These are phyloP conservation scores for Fregata magnificens DNA, from an alignment of 2,113 vertebrate species.

Conservation along the genomic window DNA sequence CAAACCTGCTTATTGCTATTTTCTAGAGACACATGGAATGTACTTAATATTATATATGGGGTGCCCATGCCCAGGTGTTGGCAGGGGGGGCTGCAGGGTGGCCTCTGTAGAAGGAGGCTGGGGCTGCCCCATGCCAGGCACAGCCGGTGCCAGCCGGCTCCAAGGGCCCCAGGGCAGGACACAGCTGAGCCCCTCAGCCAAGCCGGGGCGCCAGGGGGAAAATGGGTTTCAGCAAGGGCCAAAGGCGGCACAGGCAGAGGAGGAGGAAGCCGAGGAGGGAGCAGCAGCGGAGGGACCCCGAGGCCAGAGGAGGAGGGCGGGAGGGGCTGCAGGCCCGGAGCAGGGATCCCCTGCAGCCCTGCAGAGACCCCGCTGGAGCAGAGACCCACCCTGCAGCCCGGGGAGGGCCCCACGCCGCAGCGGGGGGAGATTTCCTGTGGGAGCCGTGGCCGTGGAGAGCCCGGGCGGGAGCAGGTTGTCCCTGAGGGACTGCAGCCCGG, in stretches of 20 bases:
- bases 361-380: too few relatives aligned
- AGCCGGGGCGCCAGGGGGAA: not conserved
- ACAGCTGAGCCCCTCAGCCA: not conserved
- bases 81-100: not conserved
- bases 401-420: too few relatives aligned
- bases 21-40: not conserved
- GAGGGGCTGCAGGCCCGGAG: too few relatives aligned
- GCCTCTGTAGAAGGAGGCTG: not conserved
- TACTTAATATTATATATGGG: not conserved
- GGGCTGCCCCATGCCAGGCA: not conserved
- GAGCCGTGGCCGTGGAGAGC: too few relatives aligned
- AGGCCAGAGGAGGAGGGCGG: too few relatives aligned
- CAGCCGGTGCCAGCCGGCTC: not conserved
- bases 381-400: too few relatives aligned
- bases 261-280: not conserved
- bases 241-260: not conserved
- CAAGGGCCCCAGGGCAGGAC: not conserved
- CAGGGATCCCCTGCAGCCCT: too few relatives aligned
- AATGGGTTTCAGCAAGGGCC: not conserved
- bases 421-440: too few relatives aligned
- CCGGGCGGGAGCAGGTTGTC: too few relatives aligned
- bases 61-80: rapidly evolving
- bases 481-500: too few relatives aligned
- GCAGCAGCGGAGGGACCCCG: too few relatives aligned
- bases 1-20: not conserved